These are phyloP conservation scores for Tautogolabrus adspersus DNA, from an alignment of 2,113 vertebrate genomes.

Conservation along the genomic window DNA sequence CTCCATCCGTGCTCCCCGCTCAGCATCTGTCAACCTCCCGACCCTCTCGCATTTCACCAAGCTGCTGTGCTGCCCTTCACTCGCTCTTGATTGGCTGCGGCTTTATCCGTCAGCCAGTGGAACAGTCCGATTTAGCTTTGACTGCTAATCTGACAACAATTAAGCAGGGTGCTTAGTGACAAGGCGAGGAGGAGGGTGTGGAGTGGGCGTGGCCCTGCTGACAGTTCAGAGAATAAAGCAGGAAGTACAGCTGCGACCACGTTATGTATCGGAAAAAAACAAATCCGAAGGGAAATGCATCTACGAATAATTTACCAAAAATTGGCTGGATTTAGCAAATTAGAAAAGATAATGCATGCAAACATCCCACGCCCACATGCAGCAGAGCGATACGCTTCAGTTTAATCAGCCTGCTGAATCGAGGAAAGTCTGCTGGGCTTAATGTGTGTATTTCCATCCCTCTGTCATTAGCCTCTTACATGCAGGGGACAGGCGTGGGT, in stretches of 20 bases:
- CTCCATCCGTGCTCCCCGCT: not conserved
- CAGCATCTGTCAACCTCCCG: slow-evolving; percentile 8
- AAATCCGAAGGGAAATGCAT: too few relatives aligned
- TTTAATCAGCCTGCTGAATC: slow-evolving; percentile 12
- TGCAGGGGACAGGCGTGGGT: slow-evolving; percentile 5
- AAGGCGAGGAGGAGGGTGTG: not conserved
- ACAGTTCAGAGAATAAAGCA: not conserved
- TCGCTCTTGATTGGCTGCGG: slow-evolving; percentile 45
- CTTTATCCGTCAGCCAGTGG: slow-evolving; percentile 40
- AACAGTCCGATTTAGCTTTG: slow-evolving; percentile 61
- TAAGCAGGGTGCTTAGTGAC: slow-evolving; percentile 55
- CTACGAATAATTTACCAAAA: too few relatives aligned
- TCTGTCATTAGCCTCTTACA: slow-evolving; percentile 66
- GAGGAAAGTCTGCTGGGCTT: slow-evolving; percentile 22
- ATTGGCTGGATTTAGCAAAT: too few relatives aligned
- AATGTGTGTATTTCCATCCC: slow-evolving; percentile 49
- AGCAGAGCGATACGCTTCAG: not conserved
- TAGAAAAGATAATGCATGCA: too few relatives aligned
- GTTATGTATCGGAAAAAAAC: too few relatives aligned
- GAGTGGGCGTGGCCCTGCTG: slow-evolving; percentile 9
- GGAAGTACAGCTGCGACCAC: not conserved
- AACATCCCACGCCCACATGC: not conserved
- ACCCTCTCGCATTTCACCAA: not conserved
- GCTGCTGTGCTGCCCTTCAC: not conserved
- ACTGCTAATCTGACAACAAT: slow-evolving; percentile 70